These are phyloP conservation scores for Subanguina moxae DNA, from an alignment of 1,140 invertebrate genomes.

Conservation along the genomic window DNA sequence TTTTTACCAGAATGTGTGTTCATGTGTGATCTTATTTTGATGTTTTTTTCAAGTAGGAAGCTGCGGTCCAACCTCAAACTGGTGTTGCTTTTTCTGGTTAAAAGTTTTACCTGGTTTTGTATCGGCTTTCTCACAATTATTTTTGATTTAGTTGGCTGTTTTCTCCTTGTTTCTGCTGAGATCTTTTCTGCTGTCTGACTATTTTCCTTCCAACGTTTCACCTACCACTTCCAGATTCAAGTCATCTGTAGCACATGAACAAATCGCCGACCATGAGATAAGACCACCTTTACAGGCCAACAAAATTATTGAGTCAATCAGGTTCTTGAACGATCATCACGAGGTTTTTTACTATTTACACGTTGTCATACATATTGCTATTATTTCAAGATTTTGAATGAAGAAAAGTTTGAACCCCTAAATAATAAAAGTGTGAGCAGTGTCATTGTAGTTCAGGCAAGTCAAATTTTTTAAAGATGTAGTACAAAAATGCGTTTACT, in stretches of 20 bases:
- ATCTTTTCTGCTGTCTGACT: not conserved
- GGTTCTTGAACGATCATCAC: constrained; percentile 51
- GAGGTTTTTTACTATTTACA: constrained; percentile 23
- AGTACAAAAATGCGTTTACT: constrained; percentile 1
- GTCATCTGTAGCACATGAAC: too few species aligned
- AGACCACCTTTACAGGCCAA: constrained; percentile 1
- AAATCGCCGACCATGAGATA: not conserved
- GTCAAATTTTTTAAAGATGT: constrained; percentile 6
- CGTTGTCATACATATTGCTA: too few species aligned
- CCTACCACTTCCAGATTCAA: too few species aligned
- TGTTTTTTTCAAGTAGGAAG: too few species aligned
- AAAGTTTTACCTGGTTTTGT: too few species aligned
- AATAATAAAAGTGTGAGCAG: constrained; percentile 28
- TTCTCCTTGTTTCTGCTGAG: not conserved
- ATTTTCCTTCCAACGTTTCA: not conserved
- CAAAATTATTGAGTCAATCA: constrained; percentile 23
- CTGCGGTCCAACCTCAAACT: too few species aligned
- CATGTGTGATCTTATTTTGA: too few species aligned
- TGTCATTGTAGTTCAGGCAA: constrained; percentile 54
- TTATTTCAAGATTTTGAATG: constrained; percentile 35
- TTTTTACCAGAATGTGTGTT: too few species aligned
- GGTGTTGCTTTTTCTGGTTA: too few species aligned
- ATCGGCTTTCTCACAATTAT: too few species aligned
- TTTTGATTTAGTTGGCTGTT: not conserved
- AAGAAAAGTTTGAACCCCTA: constrained; percentile 46